Base-by-base conservation (phyloP, 2,797 vertebrate species). In the Parauchenoglanis punctatus region DNA sequence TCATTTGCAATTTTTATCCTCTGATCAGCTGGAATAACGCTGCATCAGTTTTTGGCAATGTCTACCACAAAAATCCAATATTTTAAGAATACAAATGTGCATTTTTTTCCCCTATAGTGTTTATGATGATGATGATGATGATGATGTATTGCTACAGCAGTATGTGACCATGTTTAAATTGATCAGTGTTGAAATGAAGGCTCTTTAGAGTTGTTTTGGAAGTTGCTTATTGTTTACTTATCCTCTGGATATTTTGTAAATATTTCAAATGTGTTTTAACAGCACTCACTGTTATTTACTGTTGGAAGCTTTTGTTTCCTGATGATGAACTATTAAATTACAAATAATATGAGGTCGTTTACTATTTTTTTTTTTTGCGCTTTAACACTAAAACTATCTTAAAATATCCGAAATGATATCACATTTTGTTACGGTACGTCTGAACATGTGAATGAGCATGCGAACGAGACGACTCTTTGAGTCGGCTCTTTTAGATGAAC, bases 221-320 rank as follows among this genome's bases (percentile, higher is more conserved):
- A 40, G 13, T 75, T 52, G 35, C 61, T n/a, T 65, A 65, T 84
- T 58, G 59, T 68, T 84, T 84, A 18, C 81, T 49, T 84, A 81
- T 81, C 31, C 81, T 87, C 84, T 54, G 25, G 17, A 54, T 85
- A 59, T 72, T 87, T 52, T 72, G 35, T 88, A 88, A 65, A 67
- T 77, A 76, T 67, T 68, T 83, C 12, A 49, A 76, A 85, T 44
- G 52, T 85, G 70, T 77, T 81, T 46, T 54, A 72, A 86, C 73
- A 61, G 63, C 49, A 59, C 52, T 85, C 63, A 68, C 28, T 85
- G 49, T 70, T 81, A 35, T 40, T 88, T 75, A 20, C 56, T 88
- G 76, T 81, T 81, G 49, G 52, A 84, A 72, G 58, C 35, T 18
- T 75, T 75, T 59, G 4, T 63, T 85, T 76, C 84, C 72, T 63